Conservation (phyloP, 1,140 invertebrate species). For the Wasmannia auropunctata region DNA sequence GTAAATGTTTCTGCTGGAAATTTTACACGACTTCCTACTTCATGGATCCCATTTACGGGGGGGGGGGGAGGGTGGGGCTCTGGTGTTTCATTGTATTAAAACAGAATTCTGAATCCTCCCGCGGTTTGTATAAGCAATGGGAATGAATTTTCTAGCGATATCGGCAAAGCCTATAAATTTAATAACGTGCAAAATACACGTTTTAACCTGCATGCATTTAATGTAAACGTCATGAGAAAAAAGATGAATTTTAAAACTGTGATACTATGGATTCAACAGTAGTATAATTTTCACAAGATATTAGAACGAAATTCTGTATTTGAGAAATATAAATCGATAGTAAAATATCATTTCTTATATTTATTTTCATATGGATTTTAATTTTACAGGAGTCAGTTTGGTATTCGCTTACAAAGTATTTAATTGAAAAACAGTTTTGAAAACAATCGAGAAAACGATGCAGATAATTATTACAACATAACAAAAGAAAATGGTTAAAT, state of each 20-base stretch:
- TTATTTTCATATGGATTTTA: neutral
- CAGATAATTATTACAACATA: neutral
- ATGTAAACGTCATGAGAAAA: neutral
- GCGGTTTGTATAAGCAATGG: neutral
- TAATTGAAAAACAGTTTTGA: neutral
- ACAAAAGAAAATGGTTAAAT: neutral
- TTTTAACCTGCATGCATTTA: neutral
- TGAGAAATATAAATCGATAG: neutral
- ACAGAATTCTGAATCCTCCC: slow-evolving; percentile 27
- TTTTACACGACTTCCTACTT: slow-evolving; percentile 59
- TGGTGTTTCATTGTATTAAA: slow-evolving; percentile 26
- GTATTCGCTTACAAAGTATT: neutral
- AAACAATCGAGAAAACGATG: neutral
- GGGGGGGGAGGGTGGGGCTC: no score
- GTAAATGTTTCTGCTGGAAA: slow-evolving; percentile 56
- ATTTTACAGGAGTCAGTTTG: neutral
- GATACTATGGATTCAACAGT: neutral
- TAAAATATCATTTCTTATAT: neutral
- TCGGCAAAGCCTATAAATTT: slow-evolving; percentile 20
- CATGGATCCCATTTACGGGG: slow-evolving; percentile 33
- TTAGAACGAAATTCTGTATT: neutral
- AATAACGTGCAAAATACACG: neutral
- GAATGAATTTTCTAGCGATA: neutral
- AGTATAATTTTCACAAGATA: neutral
- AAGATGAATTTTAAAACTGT: neutral